Conservation (phyloP, 2,113 vertebrate genomes). For the Epinephelus fuscoguttatus region DNA sequence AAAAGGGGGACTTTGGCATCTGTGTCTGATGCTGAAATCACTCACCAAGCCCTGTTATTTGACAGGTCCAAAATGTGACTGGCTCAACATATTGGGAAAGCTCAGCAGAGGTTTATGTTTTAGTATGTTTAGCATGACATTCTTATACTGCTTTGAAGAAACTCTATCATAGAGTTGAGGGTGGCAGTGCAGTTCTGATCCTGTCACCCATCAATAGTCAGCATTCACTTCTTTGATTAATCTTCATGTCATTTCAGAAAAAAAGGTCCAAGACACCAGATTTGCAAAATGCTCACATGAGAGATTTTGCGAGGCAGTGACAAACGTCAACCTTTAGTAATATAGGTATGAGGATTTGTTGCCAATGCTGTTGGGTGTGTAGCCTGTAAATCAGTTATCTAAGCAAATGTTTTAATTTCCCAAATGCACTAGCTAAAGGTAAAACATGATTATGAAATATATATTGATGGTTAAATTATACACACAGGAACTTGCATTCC, state of each 20-base stretch:
- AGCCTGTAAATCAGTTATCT: not conserved
- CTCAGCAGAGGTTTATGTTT: too few relatives aligned
- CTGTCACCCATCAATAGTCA: not conserved
- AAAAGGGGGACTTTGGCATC: too few relatives aligned
- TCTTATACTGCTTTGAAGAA: too few relatives aligned
- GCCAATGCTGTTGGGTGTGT: not conserved
- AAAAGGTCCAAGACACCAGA: too few relatives aligned
- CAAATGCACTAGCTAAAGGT: not conserved
- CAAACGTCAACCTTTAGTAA: not conserved
- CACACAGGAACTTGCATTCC: not conserved
- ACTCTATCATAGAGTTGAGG: too few relatives aligned
- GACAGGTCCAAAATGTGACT: too few relatives aligned
- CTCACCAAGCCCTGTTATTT: too few relatives aligned
- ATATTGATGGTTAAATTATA: not conserved
- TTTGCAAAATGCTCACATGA: not conserved
- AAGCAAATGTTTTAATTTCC: not conserved
- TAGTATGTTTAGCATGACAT: too few relatives aligned
- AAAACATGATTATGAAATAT: not conserved
- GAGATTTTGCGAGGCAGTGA: not conserved
- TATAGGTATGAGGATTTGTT: not conserved
- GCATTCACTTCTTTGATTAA: not conserved
- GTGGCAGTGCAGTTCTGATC: not conserved
- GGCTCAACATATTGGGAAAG: too few relatives aligned
- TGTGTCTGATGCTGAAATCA: too few relatives aligned
- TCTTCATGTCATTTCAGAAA: not conserved